Base-by-base conservation (phyloP, 2,797 vertebrate species). In the Lacerta viridis region DNA sequence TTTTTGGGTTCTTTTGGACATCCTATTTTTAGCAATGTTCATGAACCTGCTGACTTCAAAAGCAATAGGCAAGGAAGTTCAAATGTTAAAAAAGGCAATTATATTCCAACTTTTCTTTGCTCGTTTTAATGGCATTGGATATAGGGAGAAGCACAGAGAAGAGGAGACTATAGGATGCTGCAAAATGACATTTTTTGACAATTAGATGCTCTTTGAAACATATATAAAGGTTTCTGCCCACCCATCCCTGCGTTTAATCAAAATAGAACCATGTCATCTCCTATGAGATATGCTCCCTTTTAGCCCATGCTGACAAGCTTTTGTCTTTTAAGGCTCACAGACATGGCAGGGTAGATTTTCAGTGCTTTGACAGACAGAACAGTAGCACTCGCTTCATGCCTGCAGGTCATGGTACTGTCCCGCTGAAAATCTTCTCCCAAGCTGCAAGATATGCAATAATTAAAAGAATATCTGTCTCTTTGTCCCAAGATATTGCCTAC, bases 401-500 rank as follows among this genome's bases (percentile, higher is more conserved):
- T 92, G 93, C 87, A 84, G 91, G 86, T 80, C 27, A 8, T 13
- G 1, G 17, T 0, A 36, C 72, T 91, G 91, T 88, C 89, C 88
- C 84, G 61, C 64, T 83, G 20, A 87, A 80, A 64, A 88, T 85
- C 0, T 0, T 83, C 90, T 92, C 15, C 88, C 4, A 82, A 94
- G 87, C 81, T 77, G 76, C 90, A 80, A 91, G 92, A 88, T 43
- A 79, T 1, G 8, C 72, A 68, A 83, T 84, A 90, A 94, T 94
- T 89, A 94, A 92, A 92, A 72, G 85, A 79, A 92, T 94, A 93
- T 39, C 15, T 92, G 89, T 93, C 89, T 94, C 84, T 77, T 84
- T 80, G 85, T 93, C 91, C 86, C 80, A 66, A 78, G 66, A 80
- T 93, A 86, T 87, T 92, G 89, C 89, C 90, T 78, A 61, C 88